phyloP scores from a whole-genome alignment of 2,888 invertebrate species.

The Drosophila longiperda region DNA sequence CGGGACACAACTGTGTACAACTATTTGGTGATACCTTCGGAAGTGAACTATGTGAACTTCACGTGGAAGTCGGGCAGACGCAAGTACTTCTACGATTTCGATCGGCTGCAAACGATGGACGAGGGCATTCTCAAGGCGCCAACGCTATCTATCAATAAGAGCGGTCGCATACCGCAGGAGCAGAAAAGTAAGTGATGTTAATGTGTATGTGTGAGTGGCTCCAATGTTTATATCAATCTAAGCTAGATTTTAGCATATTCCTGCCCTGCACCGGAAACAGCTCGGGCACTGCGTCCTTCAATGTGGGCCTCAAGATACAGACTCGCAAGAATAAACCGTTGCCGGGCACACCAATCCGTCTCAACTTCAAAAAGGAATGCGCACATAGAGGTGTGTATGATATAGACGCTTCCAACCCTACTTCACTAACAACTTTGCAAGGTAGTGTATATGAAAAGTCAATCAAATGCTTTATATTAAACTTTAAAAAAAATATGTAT shows the following conservation, averaged over 20 bases:
- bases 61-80: conserved; percentile 94
- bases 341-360: conserved; percentile 93
- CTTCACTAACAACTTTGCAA: conserved; percentile 85
- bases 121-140: conserved; percentile 93
- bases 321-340: conserved; percentile 91
- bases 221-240: conserved; percentile 42
- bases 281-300: conserved; percentile 94
- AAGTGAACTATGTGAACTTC: conserved; percentile 95
- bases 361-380: conserved; percentile 96
- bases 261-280: conserved; percentile 94
- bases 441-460: conserved; percentile 84
- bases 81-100: conserved; percentile 94
- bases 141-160: conserved; percentile 93
- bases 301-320: conserved; percentile 93
- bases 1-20: conserved; percentile 95
- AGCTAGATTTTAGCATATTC: conserved; percentile 93
- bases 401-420: conserved; percentile 85
- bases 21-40: conserved; percentile 95
- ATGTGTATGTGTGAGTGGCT: conserved; percentile 7
- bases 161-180: conserved; percentile 93
- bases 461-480: conserved; percentile 66
- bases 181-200: conserved; percentile 89
- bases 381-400: conserved; percentile 95
- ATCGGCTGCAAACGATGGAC: conserved; percentile 93
- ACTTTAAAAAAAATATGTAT: not conserved